Evolutionary conservation across 2,888 invertebrate genomes (phyloP).

Genomic region (Pseudanteris insignis): DNA sequence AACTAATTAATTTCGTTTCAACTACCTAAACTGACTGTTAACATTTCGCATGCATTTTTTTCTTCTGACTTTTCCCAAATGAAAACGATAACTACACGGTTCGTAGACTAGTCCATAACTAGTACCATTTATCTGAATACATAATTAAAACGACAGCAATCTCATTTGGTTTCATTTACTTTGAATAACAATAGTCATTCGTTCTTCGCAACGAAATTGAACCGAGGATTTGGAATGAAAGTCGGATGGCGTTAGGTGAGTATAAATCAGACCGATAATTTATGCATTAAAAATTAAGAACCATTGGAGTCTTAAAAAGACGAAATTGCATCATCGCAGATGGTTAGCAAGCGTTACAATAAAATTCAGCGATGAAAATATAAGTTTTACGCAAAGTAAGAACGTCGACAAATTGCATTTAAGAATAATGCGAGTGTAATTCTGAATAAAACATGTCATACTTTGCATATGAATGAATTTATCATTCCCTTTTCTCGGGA

Average conservation of each 20-base stretch:
- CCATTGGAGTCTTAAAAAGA: constrained; percentile 13
- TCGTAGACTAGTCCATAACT: too few relatives aligned
- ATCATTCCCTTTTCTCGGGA: constrained; percentile 34
- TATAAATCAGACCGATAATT: constrained; percentile 23
- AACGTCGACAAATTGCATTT: constrained; percentile 42
- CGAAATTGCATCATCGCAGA: constrained; percentile 11
- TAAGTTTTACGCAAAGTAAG: constrained; percentile 33
- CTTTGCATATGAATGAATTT: constrained; percentile 43
- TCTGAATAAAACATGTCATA: constrained; percentile 41
- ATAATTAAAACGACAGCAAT: too few relatives aligned
- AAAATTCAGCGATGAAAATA: constrained; percentile 26
- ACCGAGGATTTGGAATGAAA: constrained; percentile 10
- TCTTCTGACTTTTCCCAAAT: too few relatives aligned
- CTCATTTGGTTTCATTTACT: too few relatives aligned
- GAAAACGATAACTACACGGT: too few relatives aligned
- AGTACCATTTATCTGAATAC: too few relatives aligned
- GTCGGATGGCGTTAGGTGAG: constrained; percentile 16
- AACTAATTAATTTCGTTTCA: too few relatives aligned
- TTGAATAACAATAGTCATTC: constrained; percentile 24
- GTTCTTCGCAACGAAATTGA: constrained; percentile 19
- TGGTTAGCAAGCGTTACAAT: constrained; percentile 26
- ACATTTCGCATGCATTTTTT: too few relatives aligned
- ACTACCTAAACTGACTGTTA: too few relatives aligned
- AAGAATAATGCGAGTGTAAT: constrained; percentile 40
- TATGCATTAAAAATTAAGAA: constrained; percentile 21